Evolutionary conservation across 2,888 invertebrate species (phyloP), one percentile per base, ranked within the genome.

Genomic region (Unio pictorum): DNA sequence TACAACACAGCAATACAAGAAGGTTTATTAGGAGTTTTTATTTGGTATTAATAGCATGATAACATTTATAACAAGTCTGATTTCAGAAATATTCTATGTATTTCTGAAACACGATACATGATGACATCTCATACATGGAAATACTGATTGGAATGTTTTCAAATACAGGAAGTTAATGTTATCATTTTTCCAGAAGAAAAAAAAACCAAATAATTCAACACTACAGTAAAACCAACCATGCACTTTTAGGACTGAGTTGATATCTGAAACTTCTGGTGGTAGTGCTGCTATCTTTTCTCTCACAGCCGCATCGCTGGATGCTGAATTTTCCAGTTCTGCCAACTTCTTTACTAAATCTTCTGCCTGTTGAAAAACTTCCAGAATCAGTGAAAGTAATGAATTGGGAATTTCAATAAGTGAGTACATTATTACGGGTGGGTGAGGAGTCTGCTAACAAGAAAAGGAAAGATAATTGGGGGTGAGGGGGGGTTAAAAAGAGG

Each of bases 231-330:
- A 67, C 75, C 79, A 91, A 95, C 95, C 95, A 93, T 94, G 94
- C 83, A 98, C 92, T 92, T 96, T 96, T 80, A 94, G 93, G 71
- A 98, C 93, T 86, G 95, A 93, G 81, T 94, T 93, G 6, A 96
- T 93, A 92, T 98, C 97, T 0, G 97, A 97, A 4, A 98, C 96
- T 92, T 97, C 97, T 64, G 95, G 95, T 0, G 98, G 98, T 67
- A 98, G 92, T 71, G 95, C 96, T 0, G 98, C 97, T 81, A 98
- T 98, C 87, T 95, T 94, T 89, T 98, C 96, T 78, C 98, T 92
- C 1, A 97, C 95, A 1, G 93, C 93, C 76, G 97, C 98, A 92
- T 98, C 98, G 84, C 96, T 95, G 0, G 98, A 98, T 2, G 98
- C 97, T 72, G 97, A 96, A 86, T 96, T 96, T 90, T 98, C 98